These are phyloP conservation scores for Cryptosula pallasiana DNA, from an alignment of 2,888 invertebrate species.

Conservation along the genomic window DNA sequence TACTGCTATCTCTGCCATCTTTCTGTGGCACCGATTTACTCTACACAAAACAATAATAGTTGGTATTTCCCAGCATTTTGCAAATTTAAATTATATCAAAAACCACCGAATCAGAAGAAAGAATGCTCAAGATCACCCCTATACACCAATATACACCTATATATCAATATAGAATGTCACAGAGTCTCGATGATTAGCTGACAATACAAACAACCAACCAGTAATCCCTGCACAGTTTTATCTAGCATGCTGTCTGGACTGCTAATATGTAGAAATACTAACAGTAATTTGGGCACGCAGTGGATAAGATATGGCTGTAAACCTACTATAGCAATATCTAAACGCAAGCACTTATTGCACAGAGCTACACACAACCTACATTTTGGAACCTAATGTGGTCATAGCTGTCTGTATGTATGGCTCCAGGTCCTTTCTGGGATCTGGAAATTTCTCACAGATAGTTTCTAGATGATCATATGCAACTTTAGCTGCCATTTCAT, in stretches of 20 bases:
- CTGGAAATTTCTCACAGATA: conserved; percentile 83
- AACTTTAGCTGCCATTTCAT: conserved; percentile 87
- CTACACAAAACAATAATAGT: conserved; percentile 56
- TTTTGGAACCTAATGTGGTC: conserved; percentile 97
- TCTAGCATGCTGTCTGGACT: not conserved
- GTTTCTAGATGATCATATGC: conserved; percentile 79
- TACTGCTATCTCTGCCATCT: conserved; percentile 99
- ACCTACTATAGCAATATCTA: no score
- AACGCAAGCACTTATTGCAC: no score
- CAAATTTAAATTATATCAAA: no score
- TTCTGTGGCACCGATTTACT: conserved; percentile 89
- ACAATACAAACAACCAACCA: not conserved
- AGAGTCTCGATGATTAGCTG: not conserved
- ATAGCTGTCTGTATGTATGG: conserved; percentile 89
- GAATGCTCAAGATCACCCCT: no score
- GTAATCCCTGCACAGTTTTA: not conserved
- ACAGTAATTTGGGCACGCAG: not conserved
- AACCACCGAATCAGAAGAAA: no score
- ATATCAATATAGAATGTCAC: not conserved
- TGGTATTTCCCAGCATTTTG: no score
- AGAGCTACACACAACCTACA: no score
- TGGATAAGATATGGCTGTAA: no score
- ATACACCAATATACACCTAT: not conserved
- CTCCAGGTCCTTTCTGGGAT: conserved; percentile 73
- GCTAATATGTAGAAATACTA: not conserved